Evolutionary conservation across 2,113 vertebrate species (phyloP).

Genomic region (Cololabis saira): DNA sequence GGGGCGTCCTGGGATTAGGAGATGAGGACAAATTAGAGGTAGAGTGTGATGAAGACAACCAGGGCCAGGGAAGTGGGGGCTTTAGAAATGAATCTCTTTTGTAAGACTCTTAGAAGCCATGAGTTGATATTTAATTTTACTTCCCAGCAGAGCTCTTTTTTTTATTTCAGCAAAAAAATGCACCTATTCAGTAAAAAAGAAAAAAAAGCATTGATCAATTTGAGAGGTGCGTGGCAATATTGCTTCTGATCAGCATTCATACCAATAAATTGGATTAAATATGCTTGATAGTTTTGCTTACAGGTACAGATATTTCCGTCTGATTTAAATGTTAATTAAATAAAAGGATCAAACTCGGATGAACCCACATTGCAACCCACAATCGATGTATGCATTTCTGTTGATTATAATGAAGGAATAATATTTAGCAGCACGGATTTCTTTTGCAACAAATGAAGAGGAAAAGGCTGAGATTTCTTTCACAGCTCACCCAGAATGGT

Average conservation of each 20-base stretch:
- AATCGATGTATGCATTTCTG: background rate
- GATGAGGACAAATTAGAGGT: background rate
- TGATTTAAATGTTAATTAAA: background rate
- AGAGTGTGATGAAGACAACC: conserved; percentile 20
- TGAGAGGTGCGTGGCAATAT: background rate
- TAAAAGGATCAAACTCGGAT: background rate
- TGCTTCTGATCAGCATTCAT: background rate
- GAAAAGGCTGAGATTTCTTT: background rate
- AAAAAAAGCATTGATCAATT: too few species aligned
- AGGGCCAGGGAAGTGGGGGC: background rate
- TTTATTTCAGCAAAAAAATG: too few species aligned
- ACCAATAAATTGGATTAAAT: background rate
- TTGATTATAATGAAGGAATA: background rate
- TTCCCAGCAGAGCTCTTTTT: too few species aligned
- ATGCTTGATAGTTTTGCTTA: background rate
- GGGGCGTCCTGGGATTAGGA: conserved; percentile 17
- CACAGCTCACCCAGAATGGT: background rate
- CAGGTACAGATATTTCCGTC: background rate
- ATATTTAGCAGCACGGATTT: background rate
- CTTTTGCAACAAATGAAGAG: background rate
- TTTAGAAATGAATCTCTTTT: background rate
- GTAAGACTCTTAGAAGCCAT: background rate
- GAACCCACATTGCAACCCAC: background rate
- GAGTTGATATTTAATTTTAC: background rate
- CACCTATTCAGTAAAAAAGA: too few species aligned